phyloP scores from a whole-genome alignment of 2,113 vertebrate genomes.

The Phaethornis superciliosus region DNA sequence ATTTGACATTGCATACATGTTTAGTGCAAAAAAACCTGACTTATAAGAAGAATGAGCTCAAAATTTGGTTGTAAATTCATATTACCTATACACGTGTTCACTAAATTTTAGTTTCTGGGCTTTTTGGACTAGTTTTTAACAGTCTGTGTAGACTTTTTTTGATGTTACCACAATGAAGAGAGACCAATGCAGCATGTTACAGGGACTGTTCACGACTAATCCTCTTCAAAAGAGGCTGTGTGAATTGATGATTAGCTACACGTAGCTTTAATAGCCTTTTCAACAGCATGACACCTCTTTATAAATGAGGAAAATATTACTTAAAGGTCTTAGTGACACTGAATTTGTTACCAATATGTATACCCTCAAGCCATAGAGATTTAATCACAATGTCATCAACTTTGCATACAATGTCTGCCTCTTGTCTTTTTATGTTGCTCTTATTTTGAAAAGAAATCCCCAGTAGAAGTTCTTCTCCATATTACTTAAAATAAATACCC shows the following conservation, averaged over 20 bases:
- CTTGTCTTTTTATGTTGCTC: neutral
- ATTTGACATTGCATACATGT: neutral
- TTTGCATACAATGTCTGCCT: neutral
- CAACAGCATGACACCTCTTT: neutral
- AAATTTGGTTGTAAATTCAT: neutral
- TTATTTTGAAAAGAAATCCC: neutral
- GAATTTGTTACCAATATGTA: neutral
- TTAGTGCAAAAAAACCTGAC: neutral
- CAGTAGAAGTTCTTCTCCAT: neutral
- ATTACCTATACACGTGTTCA: neutral
- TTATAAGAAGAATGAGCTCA: neutral
- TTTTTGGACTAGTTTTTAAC: neutral
- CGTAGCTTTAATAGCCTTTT: neutral
- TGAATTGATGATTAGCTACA: neutral
- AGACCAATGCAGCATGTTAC: neutral
- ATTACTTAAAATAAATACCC: neutral
- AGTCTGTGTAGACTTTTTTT: neutral
- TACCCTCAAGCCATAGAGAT: neutral
- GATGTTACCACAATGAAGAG: neutral
- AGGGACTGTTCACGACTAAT: neutral
- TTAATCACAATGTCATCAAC: neutral
- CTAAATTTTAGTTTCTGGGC: neutral
- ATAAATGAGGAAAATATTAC: neutral
- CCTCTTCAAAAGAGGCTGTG: neutral
- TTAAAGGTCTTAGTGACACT: neutral